Base-by-base conservation (phyloP, 2,888 invertebrate genomes). In the Pseudococcus jackbeardsleyi region DNA sequence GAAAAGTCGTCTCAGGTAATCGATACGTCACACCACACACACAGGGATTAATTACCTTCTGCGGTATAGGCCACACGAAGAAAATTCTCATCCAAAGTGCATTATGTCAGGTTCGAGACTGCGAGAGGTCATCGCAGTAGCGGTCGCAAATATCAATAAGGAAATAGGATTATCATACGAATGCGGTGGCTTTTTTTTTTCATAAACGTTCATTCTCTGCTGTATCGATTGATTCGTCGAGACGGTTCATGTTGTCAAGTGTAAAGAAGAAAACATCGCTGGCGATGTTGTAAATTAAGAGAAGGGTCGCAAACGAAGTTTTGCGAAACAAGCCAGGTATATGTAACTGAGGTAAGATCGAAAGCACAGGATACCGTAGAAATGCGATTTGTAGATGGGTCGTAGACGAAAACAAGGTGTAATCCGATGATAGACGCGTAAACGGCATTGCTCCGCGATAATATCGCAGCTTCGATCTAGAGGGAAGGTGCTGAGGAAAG, bases 191-290 rank as follows among this genome's bases (percentile, higher is more conserved):
- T 54, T 54, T 54, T 54, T 54, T 54, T 54, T 54, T 54, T 54
- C 54, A 54, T 54, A 54, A 15, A 15, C n/a, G 9, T 50, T 48
- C 48, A 12, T 48, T 50, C 48, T 50, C 48, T 50, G 15, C n/a
- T 50, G 54, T 54, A 54, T 54, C 54, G 54, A 54, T 54, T 54
- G 54, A 54, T 54, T 54, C 54, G 54, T n/a, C 54, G 54, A 54
- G 54, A 54, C 54, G 54, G 54, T 54, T 12, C 6, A 54, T 54
- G n/a, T 54, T 54, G 54, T 54, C 54, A n/a, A 54, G 54, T 54
- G n/a, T 54, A n/a, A n/a, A 54, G 54, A 54, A 54, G 17, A 54
- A 54, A 54, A 54, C 54, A 54, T 54, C 54, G 54, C 54, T 17
- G n/a, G 12, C 54, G 15, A 54, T 12, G 54, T 54, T n/a, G n/a